phyloP scores from a whole-genome alignment of 2,113 vertebrate species.

The Erpornis zantholeuca region DNA sequence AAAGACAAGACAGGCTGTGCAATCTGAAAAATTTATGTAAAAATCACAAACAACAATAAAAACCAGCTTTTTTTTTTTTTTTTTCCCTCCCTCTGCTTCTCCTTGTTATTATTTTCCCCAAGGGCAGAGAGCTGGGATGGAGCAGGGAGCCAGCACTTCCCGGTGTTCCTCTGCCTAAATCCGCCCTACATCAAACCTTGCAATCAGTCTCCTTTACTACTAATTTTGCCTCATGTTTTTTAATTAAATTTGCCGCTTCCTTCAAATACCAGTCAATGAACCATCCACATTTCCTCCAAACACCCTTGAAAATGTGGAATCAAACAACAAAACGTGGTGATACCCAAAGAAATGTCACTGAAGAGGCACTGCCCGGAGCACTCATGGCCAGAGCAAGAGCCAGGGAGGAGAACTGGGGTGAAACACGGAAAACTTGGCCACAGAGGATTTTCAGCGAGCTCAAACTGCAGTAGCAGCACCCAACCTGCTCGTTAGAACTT shows the following conservation, averaged over 20 bases:
- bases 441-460: background rate
- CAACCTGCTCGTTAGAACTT: background rate
- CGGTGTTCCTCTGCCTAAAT: background rate
- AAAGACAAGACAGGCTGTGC: constrained; percentile 12
- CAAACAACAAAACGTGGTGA: constrained; percentile 12
- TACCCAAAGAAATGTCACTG: background rate
- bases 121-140: background rate
- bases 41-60: constrained; percentile 67
- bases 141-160: background rate
- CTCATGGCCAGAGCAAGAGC: background rate
- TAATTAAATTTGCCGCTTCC: constrained; percentile 73
- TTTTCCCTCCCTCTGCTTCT: background rate
- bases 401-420: background rate
- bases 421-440: background rate
- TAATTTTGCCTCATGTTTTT: constrained; percentile 75
- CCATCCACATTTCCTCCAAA: constrained; percentile 74
- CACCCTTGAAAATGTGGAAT: constrained; percentile 70
- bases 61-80: background rate
- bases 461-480: background rate
- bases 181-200: background rate
- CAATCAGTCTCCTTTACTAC: constrained; percentile 61
- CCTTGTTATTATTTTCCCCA: background rate
- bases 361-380: background rate
- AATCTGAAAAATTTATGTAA: constrained; percentile 68
- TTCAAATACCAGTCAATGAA: constrained; percentile 73